phyloP scores from a whole-genome alignment of 2,113 vertebrate genomes.

The Pelusios castaneus region DNA sequence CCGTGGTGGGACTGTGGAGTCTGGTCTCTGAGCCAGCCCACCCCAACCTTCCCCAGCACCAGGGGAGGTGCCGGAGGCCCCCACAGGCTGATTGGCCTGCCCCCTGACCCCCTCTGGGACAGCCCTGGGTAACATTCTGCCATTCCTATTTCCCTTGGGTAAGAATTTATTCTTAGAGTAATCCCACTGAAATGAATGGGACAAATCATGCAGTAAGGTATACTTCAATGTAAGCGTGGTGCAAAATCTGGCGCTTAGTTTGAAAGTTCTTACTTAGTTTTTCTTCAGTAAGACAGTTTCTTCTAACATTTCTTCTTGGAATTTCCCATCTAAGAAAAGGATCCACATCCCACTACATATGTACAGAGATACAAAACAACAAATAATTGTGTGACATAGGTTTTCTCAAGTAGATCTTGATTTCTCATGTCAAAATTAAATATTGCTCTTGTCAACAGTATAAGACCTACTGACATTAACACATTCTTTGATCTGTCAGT shows the following conservation, averaged over 20 bases:
- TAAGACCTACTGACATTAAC: slow-evolving; percentile 68
- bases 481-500: slow-evolving; percentile 72
- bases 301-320: slow-evolving; percentile 70
- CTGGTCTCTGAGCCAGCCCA: too few relatives aligned
- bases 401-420: slow-evolving; percentile 67
- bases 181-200: neutral
- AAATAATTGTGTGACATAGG: slow-evolving; percentile 64
- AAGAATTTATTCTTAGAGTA: neutral
- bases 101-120: too few relatives aligned
- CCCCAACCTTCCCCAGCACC: too few relatives aligned
- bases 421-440: slow-evolving; percentile 57
- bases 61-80: too few relatives aligned
- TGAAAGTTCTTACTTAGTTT: neutral
- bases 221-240: neutral
- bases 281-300: slow-evolving; percentile 13
- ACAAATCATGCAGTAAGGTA: neutral
- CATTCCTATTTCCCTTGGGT: neutral
- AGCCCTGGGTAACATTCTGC: neutral
- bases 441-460: slow-evolving; percentile 57
- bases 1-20: too few relatives aligned
- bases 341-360: slow-evolving; percentile 67
- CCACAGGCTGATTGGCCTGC: too few relatives aligned
- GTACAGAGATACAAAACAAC: slow-evolving; percentile 66
- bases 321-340: slow-evolving; percentile 76
- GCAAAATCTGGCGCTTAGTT: neutral